Evolutionary conservation across 2,113 vertebrate species (phyloP).

Genomic region (Mormoops blainvillei): DNA sequence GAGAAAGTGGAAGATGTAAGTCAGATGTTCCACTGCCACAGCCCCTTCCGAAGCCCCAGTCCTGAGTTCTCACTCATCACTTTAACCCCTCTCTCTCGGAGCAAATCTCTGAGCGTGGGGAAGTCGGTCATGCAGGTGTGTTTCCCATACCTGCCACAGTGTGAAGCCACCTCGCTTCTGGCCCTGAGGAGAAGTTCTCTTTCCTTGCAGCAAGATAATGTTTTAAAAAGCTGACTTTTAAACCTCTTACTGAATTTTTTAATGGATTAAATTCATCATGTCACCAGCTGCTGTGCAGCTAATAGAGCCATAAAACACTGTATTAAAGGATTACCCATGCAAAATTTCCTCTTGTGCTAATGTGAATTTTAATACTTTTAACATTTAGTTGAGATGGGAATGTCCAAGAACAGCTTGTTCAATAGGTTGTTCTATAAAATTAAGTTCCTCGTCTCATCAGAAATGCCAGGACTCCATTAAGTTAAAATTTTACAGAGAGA

Average conservation of each 20-base stretch:
- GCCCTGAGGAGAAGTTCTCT: constrained; percentile 83
- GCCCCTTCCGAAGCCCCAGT: constrained; percentile 18
- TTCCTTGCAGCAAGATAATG: constrained; percentile 87
- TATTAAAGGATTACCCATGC: constrained; percentile 92
- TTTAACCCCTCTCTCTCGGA: constrained; percentile 44
- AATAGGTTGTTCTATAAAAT: constrained; percentile 91
- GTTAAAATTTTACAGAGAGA: constrained; percentile 86
- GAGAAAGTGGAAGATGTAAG: background rate
- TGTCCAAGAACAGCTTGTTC: constrained; percentile 91
- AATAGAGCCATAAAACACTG: constrained; percentile 91
- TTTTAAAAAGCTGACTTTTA: constrained; percentile 91
- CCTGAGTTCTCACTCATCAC: constrained; percentile 13
- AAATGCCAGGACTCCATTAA: constrained; percentile 91
- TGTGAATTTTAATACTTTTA: constrained; percentile 94
- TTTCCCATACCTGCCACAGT: constrained; percentile 79
- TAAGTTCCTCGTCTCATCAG: constrained; percentile 87
- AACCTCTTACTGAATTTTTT: constrained; percentile 90
- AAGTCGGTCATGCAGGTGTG: constrained; percentile 72
- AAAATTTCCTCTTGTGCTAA: constrained; percentile 89
- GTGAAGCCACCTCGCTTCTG: constrained; percentile 78
- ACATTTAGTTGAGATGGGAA: constrained; percentile 91
- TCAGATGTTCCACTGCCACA: background rate
- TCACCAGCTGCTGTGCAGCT: constrained; percentile 90
- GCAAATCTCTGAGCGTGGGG: constrained; percentile 35
- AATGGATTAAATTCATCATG: constrained; percentile 92